Evolutionary conservation across 1,140 invertebrate species (phyloP).

Genomic region (Aphelinus atriplicis): DNA sequence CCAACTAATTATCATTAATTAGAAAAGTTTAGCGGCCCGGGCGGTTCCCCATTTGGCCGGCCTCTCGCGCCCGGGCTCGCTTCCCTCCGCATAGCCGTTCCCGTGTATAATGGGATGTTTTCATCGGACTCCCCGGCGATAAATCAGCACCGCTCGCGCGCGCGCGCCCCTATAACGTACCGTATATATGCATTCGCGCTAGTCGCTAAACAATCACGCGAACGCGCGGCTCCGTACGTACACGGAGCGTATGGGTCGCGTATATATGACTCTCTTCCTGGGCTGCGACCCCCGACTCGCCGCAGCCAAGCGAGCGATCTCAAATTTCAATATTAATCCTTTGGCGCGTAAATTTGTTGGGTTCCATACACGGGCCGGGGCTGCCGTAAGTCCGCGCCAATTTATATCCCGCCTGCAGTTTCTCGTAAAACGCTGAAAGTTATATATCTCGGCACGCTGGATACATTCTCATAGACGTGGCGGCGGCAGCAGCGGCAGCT

Average conservation of each 20-base stretch:
- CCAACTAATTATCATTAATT: constrained; percentile 64
- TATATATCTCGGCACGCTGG: neutral
- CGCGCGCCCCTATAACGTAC: neutral
- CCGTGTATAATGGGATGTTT: constrained; percentile 21
- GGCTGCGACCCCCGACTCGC: too few relatives aligned
- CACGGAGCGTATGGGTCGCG: neutral
- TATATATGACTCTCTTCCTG: too few relatives aligned
- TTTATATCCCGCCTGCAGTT: neutral
- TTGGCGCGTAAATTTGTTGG: constrained; percentile 8
- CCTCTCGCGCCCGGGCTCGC: neutral
- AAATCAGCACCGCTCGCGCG: constrained; percentile 1
- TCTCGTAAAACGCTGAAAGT: constrained; percentile 15
- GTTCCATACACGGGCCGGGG: neutral
- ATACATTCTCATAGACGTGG: too few relatives aligned
- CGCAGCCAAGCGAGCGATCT: too few relatives aligned
- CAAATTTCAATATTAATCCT: constrained; percentile 17
- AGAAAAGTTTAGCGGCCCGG: constrained; percentile 57
- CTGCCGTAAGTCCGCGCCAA: neutral
- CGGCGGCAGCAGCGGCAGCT: too few relatives aligned
- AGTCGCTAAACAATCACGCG: constrained; percentile 11
- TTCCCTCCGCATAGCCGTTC: too few relatives aligned
- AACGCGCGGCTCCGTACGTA: neutral
- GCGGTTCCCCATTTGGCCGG: constrained; percentile 35
- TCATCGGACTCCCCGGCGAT: constrained; percentile 12
- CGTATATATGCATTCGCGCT: neutral